phyloP scores from a whole-genome alignment of 2,113 vertebrate genomes.

The Ariopsis seemanni region DNA sequence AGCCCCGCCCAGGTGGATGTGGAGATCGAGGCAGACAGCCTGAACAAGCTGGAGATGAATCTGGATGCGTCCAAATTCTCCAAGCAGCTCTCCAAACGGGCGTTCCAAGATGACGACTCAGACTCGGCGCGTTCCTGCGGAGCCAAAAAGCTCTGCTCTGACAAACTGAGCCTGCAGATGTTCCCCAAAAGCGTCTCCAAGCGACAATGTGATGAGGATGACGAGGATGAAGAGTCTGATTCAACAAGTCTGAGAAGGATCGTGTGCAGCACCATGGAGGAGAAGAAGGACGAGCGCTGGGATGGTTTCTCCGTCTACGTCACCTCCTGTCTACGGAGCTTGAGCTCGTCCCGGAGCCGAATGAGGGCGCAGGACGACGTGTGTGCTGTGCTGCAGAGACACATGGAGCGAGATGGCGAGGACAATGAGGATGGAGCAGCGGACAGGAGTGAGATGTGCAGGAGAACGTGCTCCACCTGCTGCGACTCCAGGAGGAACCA shows the following conservation, averaged over 20 bases:
- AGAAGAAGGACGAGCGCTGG: slow-evolving; percentile 34
- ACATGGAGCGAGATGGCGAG: slow-evolving; percentile 21
- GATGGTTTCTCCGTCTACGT: slow-evolving; percentile 34
- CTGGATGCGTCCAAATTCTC: neutral
- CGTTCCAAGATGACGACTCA: slow-evolving; percentile 6
- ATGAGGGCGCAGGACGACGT: slow-evolving; percentile 28
- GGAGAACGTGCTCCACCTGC: slow-evolving; percentile 10
- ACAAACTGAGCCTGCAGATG: neutral
- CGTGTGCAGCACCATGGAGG: slow-evolving; percentile 18
- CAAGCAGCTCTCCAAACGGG: neutral
- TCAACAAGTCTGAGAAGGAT: slow-evolving; percentile 9
- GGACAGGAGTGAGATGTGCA: neutral
- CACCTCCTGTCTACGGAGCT: slow-evolving; percentile 20
- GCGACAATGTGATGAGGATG: neutral
- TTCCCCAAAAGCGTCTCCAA: neutral
- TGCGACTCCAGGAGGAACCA: neutral
- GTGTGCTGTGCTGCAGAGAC: slow-evolving; percentile 26
- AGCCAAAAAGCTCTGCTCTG: neutral
- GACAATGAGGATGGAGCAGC: neutral
- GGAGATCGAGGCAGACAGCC: slow-evolving; percentile 30
- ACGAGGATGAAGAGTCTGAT: slow-evolving; percentile 19
- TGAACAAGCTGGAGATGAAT: slow-evolving; percentile 20
- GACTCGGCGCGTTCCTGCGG: neutral
- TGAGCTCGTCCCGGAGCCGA: slow-evolving; percentile 11
- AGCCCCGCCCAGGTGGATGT: slow-evolving; percentile 40